Base-by-base conservation (phyloP, 2,113 vertebrate genomes). In the Glaucidium brasilianum region DNA sequence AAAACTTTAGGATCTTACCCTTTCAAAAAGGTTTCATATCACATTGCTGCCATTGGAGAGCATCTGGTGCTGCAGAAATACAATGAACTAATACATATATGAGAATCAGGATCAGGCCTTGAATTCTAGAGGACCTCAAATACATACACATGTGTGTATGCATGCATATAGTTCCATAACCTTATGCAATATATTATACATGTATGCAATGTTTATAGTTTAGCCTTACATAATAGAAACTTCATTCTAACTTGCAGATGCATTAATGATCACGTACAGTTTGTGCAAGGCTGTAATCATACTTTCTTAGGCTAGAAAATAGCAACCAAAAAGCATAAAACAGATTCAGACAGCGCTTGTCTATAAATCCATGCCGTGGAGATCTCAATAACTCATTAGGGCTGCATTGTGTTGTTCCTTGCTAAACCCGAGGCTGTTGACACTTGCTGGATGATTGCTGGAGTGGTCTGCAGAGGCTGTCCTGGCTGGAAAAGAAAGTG, bases 1-100 rank as follows among this genome's bases (percentile, higher is more conserved):
- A 94, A 85, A 96, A 74, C 62, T 88, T 88, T 1, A 83, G 90
- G 55, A 93, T 85, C 87, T 82, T 55, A 77, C 32, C 58, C 92
- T 29, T n/a, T 82, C 49, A 91, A 86, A 91, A 92, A 30, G 26
- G 26, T 69, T 88, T 74, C 27, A 3, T 56, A 53, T 85, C 89
- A 56, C 18, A 4, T 83, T 73, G 63, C 55, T 93, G 74, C 39
- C 55, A 32, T 29, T 6, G 8, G 52, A 82, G 47, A 71, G 21
- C 27, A 69, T 78, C 64, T 87, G 41, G 56, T 68, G 39, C 62
- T 79, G 77, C 60, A 79, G 53, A 18, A 91, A 69, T 39, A 69
- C 53, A 49, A 47, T 3, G 3, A 89, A 34, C 32, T 74, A 52
- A 49, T 11, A 35, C 11, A 15, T 34, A 2, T 1, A 58, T 2